These are phyloP conservation scores for Alethe castanea DNA, from an alignment of 2,113 vertebrate species.

Conservation along the genomic window DNA sequence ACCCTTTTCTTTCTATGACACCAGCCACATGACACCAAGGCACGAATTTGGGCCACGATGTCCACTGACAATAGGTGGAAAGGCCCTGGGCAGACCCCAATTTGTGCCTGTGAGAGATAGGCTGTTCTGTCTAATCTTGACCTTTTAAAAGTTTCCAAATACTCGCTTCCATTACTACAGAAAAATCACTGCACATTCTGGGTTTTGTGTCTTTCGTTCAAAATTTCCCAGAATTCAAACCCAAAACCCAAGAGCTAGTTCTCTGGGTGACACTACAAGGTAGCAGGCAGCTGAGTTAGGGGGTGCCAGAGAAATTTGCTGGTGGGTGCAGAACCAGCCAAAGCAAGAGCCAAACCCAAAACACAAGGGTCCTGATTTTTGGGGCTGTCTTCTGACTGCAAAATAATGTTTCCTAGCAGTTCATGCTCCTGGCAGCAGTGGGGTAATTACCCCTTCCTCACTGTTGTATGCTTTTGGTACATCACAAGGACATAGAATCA, in stretches of 20 bases:
- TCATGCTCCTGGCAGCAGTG: background rate
- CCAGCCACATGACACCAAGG: background rate
- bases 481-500: background rate
- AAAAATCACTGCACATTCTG: background rate
- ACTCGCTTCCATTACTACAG: background rate
- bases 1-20: background rate
- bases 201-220: background rate
- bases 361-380: background rate
- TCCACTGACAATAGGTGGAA: background rate
- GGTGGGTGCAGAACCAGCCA: background rate
- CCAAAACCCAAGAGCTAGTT: background rate
- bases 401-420: background rate
- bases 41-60: background rate
- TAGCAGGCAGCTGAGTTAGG: rapidly evolving
- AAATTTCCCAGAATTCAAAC: background rate
- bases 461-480: background rate
- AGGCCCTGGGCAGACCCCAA: background rate
- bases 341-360: background rate
- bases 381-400: background rate
- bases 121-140: constrained; percentile 14
- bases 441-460: background rate
- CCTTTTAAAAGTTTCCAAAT: constrained; percentile 37
- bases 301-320: background rate
- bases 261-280: background rate
- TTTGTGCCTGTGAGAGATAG: constrained; percentile 5